Percentiles rank a stretch among this genome's conserved stretches.
These are phyloP conservation scores for Agrilus planipennis DNA, from an alignment of 1,140 invertebrate genomes.

Conservation along the genomic window DNA sequence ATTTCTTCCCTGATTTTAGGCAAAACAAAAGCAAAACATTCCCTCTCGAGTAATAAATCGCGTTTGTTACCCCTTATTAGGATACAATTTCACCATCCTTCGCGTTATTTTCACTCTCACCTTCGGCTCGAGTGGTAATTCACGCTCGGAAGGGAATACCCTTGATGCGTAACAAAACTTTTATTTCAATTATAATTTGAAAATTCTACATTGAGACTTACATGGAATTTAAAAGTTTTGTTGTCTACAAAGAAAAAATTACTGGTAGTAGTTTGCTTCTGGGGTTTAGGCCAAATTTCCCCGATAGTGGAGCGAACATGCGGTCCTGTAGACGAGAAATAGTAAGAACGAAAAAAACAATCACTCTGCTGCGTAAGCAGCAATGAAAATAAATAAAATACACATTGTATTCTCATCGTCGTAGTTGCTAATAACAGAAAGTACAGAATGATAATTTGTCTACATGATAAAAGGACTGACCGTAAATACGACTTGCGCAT, in stretches of 20 bases:
- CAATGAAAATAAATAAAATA: neutral
- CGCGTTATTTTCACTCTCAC: neutral
- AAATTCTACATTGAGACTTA: constrained; percentile 29
- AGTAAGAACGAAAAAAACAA: neutral
- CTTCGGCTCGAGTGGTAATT: neutral
- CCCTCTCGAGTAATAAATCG: too few species aligned
- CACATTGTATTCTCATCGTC: neutral
- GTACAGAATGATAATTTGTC: neutral
- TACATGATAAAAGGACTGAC: neutral
- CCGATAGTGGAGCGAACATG: constrained; percentile 35
- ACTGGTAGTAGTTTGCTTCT: constrained; percentile 28
- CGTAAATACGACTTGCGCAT: too few species aligned
- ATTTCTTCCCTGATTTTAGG: too few species aligned
- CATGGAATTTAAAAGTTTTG: constrained; percentile 34
- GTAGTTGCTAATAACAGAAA: neutral
- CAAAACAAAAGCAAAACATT: too few species aligned
- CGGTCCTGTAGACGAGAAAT: constrained; percentile 15
- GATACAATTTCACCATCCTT: neutral
- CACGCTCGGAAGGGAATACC: too few species aligned
- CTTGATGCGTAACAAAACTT: too few species aligned
- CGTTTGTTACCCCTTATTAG: neutral
- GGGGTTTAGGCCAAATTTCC: constrained; percentile 43
- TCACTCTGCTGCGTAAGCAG: neutral
- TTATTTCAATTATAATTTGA: neutral
- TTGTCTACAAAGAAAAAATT: constrained; percentile 31